These are phyloP conservation scores for Antechinus flavipes DNA, from an alignment of 2,113 vertebrate genomes.

Conservation along the genomic window DNA sequence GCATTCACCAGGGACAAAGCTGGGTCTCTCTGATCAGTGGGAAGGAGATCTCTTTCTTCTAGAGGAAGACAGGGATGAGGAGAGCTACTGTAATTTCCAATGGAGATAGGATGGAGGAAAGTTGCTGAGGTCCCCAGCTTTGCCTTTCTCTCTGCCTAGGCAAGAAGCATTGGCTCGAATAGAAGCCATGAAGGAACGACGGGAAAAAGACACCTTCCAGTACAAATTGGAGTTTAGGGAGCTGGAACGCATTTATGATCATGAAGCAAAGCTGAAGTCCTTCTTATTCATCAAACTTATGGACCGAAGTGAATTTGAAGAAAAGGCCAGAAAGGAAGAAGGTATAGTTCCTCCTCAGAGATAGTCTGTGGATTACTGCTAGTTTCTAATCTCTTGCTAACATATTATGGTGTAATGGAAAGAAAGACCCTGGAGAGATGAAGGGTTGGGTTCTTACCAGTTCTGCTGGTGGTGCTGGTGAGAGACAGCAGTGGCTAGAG, in stretches of 20 bases:
- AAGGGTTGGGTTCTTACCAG: background rate
- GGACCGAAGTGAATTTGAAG: constrained; percentile 66
- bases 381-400: background rate
- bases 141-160: constrained; percentile 63
- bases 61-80: background rate
- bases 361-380: background rate
- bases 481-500: background rate
- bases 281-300: constrained; percentile 78
- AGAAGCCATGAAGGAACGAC: constrained; percentile 75
- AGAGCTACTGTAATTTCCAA: background rate
- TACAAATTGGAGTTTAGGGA: constrained; percentile 79
- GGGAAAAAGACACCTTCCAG: constrained; percentile 73
- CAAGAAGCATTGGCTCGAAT: constrained; percentile 74
- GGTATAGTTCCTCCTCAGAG: constrained; percentile 60
- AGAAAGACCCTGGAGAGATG: background rate
- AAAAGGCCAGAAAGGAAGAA: constrained; percentile 74
- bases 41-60: background rate
- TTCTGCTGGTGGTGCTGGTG: background rate
- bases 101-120: background rate
- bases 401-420: background rate
- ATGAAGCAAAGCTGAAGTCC: constrained; percentile 79
- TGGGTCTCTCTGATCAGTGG: background rate
- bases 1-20: background rate
- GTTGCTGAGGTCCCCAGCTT: background rate
- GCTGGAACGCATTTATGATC: constrained; percentile 57